Evolutionary conservation across 2,888 invertebrate genomes (phyloP).

Genomic region (Lymantria dispar): DNA sequence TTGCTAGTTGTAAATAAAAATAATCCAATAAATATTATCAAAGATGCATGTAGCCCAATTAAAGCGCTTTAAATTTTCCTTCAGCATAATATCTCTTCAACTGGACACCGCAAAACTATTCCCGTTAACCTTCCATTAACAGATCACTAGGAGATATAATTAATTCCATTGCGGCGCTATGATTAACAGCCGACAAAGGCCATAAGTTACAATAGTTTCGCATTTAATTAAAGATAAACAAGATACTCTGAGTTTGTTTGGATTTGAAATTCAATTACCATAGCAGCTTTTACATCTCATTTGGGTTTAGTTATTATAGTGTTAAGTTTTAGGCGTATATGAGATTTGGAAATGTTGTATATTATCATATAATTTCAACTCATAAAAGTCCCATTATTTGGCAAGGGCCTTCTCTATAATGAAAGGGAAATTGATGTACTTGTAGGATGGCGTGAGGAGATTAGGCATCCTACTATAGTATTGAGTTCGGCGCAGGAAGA

Average conservation of each 20-base stretch:
- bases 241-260: slow-evolving; percentile 14
- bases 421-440: too few relatives aligned
- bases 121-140: slow-evolving; percentile 19
- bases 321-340: not conserved
- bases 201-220: slow-evolving; percentile 27
- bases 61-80: not conserved
- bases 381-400: too few relatives aligned
- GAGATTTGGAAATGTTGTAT: not conserved
- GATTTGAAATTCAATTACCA: slow-evolving; percentile 16
- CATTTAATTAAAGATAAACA: slow-evolving; percentile 33
- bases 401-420: too few relatives aligned
- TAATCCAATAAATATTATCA: too few relatives aligned
- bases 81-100: slow-evolving; percentile 7
- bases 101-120: slow-evolving; percentile 14
- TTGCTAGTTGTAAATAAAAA: too few relatives aligned
- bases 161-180: slow-evolving; percentile 20
- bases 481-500: too few relatives aligned
- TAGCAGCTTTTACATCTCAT: not conserved
- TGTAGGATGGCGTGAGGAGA: too few relatives aligned
- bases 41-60: too few relatives aligned
- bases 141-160: slow-evolving; percentile 26
- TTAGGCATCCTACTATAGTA: too few relatives aligned
- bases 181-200: slow-evolving; percentile 5
- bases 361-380: too few relatives aligned
- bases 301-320: not conserved